phyloP scores from a whole-genome alignment of 2,888 invertebrate species.

The Drosophila aldrichi region DNA sequence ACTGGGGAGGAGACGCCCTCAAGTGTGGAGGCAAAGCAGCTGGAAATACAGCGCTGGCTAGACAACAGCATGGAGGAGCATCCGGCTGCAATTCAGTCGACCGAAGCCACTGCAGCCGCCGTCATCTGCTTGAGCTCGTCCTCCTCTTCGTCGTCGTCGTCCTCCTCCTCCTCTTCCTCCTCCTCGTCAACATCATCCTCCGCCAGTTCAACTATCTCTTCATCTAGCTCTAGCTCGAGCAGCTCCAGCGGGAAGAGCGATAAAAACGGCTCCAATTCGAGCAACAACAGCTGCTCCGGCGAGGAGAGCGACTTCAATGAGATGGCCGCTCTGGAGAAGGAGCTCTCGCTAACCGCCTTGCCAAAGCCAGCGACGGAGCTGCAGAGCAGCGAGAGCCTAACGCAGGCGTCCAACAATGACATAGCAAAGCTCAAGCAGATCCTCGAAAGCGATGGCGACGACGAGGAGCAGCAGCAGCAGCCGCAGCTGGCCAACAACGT shows the following conservation, averaged over 20 bases:
- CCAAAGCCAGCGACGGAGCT: slow-evolving; percentile 2
- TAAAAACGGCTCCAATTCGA: slow-evolving; percentile 9
- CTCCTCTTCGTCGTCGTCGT: slow-evolving; percentile 33
- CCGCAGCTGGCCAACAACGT: slow-evolving; percentile 49
- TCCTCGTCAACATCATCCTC: slow-evolving; percentile 41
- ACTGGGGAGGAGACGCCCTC: background rate
- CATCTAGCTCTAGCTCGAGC: slow-evolving; percentile 45
- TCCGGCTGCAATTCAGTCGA: slow-evolving; percentile 1
- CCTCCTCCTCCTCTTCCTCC: slow-evolving; percentile 40
- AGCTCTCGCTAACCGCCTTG: slow-evolving; percentile 64
- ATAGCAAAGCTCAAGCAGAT: slow-evolving; percentile 82
- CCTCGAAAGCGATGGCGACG: slow-evolving; percentile 76
- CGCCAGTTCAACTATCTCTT: slow-evolving; percentile 33
- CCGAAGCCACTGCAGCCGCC: background rate
- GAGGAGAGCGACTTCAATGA: slow-evolving; percentile 78
- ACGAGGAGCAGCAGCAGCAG: slow-evolving; percentile 14
- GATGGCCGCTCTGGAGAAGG: slow-evolving; percentile 78
- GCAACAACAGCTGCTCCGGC: slow-evolving; percentile 51
- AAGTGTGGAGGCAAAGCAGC: slow-evolving; percentile 36
- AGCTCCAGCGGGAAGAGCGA: slow-evolving; percentile 16
- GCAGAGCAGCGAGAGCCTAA: background rate
- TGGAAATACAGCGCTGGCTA: slow-evolving; percentile 65
- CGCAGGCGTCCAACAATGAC: slow-evolving; percentile 61
- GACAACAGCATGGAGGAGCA: slow-evolving; percentile 32
- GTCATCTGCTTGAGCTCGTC: slow-evolving; percentile 17